Evolutionary conservation across 2,113 vertebrate genomes (phyloP).

Genomic region (Ceratotherium simum): DNA sequence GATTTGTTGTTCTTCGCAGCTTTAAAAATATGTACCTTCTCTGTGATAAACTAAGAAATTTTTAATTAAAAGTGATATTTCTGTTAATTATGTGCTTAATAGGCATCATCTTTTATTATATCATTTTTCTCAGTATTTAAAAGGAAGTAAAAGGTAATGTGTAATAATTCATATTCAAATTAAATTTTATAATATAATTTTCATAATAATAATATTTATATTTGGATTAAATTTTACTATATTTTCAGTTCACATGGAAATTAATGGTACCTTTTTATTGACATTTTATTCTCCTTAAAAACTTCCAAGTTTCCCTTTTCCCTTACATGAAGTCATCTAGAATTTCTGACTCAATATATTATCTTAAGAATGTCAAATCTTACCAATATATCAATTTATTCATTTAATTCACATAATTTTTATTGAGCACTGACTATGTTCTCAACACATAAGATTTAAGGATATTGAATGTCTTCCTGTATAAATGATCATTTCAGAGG

Average conservation of each 20-base stretch:
- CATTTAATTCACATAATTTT: not conserved
- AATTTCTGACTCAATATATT: not conserved
- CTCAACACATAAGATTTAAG: not conserved
- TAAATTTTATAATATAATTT: not conserved
- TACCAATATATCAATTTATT: not conserved
- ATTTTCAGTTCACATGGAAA: not conserved
- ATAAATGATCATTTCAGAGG: not conserved
- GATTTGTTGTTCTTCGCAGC: not conserved
- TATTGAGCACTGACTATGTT: not conserved
- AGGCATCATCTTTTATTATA: not conserved
- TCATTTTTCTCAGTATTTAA: not conserved
- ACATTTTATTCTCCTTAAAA: not conserved
- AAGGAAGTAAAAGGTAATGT: not conserved
- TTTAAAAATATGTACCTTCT: not conserved
- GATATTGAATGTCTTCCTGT: not conserved
- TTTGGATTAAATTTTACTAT: not conserved
- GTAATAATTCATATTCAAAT: not conserved
- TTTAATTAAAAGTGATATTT: constrained; percentile 26
- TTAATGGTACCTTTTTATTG: not conserved
- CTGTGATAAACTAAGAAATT: not conserved
- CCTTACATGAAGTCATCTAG: not conserved
- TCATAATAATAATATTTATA: not conserved
- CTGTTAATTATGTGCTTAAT: not conserved
- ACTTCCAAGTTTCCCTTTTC: not conserved
- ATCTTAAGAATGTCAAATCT: not conserved